Conservation (phyloP, 2,113 vertebrate species). For the Phyllostomus hastatus region DNA sequence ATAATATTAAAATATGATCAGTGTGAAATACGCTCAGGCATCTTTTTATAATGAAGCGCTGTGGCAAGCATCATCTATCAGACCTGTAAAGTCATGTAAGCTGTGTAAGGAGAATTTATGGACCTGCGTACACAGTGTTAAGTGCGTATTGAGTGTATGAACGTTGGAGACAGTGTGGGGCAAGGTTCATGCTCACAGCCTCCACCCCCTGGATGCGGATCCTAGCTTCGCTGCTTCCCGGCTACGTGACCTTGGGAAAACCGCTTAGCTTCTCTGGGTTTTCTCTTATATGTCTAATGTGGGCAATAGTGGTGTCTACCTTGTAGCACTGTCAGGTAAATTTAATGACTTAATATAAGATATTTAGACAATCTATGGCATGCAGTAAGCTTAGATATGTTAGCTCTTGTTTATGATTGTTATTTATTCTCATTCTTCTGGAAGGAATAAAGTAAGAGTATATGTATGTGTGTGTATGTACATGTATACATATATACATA, state of each 20-base stretch:
- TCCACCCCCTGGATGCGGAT: background rate
- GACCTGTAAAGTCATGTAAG: background rate
- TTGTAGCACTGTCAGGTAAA: background rate
- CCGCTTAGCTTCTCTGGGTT: background rate
- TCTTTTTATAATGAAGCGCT: background rate
- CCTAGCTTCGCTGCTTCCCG: background rate
- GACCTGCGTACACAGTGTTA: background rate
- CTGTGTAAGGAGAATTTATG: background rate
- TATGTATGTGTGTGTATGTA: background rate
- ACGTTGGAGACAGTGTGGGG: background rate
- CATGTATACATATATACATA: too few species aligned
- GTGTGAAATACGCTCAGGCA: background rate
- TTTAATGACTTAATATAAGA: background rate
- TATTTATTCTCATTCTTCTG: background rate
- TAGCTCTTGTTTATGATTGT: background rate
- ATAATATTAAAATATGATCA: background rate
- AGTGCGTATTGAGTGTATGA: fast-evolving
- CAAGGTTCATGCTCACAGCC: background rate
- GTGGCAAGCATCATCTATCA: background rate
- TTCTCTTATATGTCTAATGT: background rate
- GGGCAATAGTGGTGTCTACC: background rate
- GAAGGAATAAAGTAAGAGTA: background rate
- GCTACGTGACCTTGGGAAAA: background rate
- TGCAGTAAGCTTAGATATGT: fast-evolving
- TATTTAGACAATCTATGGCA: background rate